Conservation (phyloP, 2,797 vertebrate species). For the Octomys mimax region DNA sequence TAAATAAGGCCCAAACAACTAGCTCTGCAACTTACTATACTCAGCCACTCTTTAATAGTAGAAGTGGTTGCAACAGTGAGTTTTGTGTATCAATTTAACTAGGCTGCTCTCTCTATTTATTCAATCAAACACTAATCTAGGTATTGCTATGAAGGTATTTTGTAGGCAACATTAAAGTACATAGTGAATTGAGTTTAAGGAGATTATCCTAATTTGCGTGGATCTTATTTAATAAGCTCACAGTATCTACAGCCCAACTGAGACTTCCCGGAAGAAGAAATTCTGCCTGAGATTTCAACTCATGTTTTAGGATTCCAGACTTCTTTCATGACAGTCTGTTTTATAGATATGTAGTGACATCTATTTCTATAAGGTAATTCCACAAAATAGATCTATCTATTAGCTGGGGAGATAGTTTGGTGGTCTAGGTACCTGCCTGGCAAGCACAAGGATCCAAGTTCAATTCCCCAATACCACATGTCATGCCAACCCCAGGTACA, state of each 20-base stretch:
- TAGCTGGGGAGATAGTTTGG: too few species aligned
- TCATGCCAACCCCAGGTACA: too few species aligned
- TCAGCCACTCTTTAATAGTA: not conserved
- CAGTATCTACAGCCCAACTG: not conserved
- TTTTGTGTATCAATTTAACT: not conserved
- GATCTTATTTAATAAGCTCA: not conserved
- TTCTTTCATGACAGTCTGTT: not conserved
- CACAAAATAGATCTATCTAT: not conserved
- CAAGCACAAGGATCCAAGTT: too few species aligned
- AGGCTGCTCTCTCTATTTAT: not conserved
- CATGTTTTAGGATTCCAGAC: not conserved
- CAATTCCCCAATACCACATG: too few species aligned
- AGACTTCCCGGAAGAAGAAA: not conserved
- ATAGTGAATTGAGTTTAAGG: not conserved
- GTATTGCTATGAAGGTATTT: not conserved
- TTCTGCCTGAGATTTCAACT: not conserved
- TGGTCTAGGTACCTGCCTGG: too few species aligned
- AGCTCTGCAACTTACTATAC: not conserved
- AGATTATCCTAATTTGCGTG: not conserved
- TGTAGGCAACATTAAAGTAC: not conserved
- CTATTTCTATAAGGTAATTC: not conserved
- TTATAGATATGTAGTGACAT: not conserved
- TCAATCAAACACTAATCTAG: conserved; percentile 15
- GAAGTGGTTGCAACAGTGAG: not conserved
- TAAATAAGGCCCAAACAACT: not conserved